phyloP scores from a whole-genome alignment of 2,797 vertebrate species.

The Hephaestus fuliginosus region DNA sequence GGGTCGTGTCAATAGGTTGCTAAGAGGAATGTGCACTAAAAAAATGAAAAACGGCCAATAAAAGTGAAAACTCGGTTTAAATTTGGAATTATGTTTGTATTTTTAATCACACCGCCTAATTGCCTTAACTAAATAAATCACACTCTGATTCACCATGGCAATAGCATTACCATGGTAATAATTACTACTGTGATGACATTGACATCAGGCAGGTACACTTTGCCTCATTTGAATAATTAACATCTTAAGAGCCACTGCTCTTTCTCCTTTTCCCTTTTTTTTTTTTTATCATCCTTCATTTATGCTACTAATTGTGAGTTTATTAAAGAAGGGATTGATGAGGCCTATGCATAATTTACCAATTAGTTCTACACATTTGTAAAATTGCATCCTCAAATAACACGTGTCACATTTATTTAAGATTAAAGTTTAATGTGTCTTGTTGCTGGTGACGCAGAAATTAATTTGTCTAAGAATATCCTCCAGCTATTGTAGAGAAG shows the following conservation, averaged over 20 bases:
- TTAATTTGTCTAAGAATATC: constrained; percentile 77
- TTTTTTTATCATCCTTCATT: constrained; percentile 54
- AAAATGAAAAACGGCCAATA: constrained; percentile 51
- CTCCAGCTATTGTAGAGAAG: constrained; percentile 59
- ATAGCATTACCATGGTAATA: constrained; percentile 88
- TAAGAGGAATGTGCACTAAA: constrained; percentile 6
- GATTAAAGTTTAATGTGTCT: constrained; percentile 84
- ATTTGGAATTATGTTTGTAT: constrained; percentile 96
- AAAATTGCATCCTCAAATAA: constrained; percentile 81
- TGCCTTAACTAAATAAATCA: constrained; percentile 97
- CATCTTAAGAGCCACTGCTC: constrained; percentile 79
- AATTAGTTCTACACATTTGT: constrained; percentile 82
- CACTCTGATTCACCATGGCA: constrained; percentile 89
- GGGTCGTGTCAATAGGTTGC: constrained; percentile 36
- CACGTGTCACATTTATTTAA: constrained; percentile 83
- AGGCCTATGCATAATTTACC: constrained; percentile 85
- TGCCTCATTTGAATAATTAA: constrained; percentile 89
- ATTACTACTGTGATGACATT: constrained; percentile 86
- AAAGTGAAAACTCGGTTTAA: constrained; percentile 77
- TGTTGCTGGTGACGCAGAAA: constrained; percentile 72
- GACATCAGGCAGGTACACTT: constrained; percentile 85
- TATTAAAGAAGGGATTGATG: constrained; percentile 84
- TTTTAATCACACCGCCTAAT: constrained; percentile 95
- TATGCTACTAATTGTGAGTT: constrained; percentile 84
- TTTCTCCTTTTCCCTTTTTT: constrained; percentile 53